Base-by-base conservation (phyloP, 1,140 invertebrate genomes). In the Cydia pomonella region DNA sequence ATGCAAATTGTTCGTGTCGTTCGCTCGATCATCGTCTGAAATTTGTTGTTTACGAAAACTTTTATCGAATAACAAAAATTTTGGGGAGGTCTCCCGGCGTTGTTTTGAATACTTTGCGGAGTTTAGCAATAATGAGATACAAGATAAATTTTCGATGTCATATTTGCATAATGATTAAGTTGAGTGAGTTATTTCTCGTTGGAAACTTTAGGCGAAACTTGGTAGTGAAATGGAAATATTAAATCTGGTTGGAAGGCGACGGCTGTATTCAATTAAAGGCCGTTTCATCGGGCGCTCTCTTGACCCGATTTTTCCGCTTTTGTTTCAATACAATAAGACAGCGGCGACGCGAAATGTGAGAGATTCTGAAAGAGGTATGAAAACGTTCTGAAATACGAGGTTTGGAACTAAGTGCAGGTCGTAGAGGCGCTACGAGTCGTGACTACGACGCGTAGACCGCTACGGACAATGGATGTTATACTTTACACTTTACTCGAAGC, bases 241-340 rank as follows among this genome's bases (percentile, higher is more conserved):
- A 77, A 72, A 77, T 75, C 59, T 74, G 72, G 29, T 76, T 71
- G 73, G 76, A 44, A 75, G 47, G 74, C 71, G 72, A 69, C 27
- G 73, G 66, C 78, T 73, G 77, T 72, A 83, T 83, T 79, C 80
- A 79, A 83, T 83, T 79, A 80, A 80, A 86, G 83, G 63, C 63
- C 77, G 82, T 79, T 82, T 82, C 80, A 82, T 74, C 64, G 74
- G 73, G 62, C 71, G 50, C 79, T 75, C 82, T 80, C 86, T 88
- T 84, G 87, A 88, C 85, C 87, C 80, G 74, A 66, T 87, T 86
- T 79, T 76, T 74, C 72, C 77, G 75, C 85, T 83, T 87, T 88
- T 88, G 85, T 88, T 87, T 87, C 85, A 80, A 88, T 88, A 85
- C 84, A 81, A 86, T 87, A 86, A 84, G 86, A 84, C 82, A 82